phyloP scores from a whole-genome alignment of 2,797 vertebrate genomes.

The Odontamblyopus lacepedii region DNA sequence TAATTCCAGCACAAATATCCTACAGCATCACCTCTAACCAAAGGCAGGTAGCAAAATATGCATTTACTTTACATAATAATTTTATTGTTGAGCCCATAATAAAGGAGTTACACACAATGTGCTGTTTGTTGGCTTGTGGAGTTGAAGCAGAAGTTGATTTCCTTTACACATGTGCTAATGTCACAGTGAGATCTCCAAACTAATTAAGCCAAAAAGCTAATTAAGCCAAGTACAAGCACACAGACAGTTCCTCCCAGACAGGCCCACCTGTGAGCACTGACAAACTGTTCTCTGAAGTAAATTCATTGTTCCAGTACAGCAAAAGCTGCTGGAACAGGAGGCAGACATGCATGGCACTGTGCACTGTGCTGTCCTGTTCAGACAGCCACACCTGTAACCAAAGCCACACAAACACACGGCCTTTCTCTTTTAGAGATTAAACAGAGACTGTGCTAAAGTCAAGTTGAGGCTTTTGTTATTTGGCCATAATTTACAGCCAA shows the following conservation, averaged over 20 bases:
- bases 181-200: neutral
- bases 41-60: too few species aligned
- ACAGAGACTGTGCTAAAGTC: neutral
- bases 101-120: too few species aligned
- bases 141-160: neutral
- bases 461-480: too few species aligned
- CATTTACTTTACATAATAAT: too few species aligned
- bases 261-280: neutral
- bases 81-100: too few species aligned
- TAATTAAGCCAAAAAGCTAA: constrained; percentile 2
- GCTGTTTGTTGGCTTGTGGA: too few species aligned
- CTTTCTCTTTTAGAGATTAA: neutral
- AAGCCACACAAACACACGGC: neutral
- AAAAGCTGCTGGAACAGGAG: neutral
- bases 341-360: constrained; percentile 1
- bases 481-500: too few species aligned
- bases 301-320: neutral
- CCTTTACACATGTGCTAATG: neutral
- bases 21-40: too few species aligned
- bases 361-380: neutral
- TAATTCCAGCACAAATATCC: too few species aligned
- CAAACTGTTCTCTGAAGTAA: constrained; percentile 2
- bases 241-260: neutral
- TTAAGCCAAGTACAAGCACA: neutral
- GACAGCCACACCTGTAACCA: constrained; percentile 1